Conservation (phyloP, 2,797 vertebrate species). For the Chelon labrosus region DNA sequence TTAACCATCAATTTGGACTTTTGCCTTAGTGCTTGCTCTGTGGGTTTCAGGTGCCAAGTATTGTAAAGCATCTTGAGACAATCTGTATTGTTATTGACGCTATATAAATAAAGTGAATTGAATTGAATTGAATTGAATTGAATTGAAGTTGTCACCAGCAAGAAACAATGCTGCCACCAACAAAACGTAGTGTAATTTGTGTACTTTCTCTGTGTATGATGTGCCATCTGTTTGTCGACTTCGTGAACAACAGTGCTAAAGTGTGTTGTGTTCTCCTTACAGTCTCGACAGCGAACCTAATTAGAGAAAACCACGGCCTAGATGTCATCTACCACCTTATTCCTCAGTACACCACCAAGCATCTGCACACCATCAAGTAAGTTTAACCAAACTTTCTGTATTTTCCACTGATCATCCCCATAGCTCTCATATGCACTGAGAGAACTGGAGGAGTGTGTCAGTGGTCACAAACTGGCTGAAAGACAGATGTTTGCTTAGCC, state of each 20-base stretch:
- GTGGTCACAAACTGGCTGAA: too few relatives aligned
- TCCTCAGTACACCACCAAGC: slow-evolving; percentile 85
- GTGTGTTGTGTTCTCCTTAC: slow-evolving; percentile 20
- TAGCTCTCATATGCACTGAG: too few relatives aligned
- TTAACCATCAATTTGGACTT: too few relatives aligned
- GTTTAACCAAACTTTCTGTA: slow-evolving; percentile 14
- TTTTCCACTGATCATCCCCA: neutral
- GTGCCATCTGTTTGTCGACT: neutral
- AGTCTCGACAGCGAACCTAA: slow-evolving; percentile 88
- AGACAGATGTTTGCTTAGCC: neutral
- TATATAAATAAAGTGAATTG: too few relatives aligned
- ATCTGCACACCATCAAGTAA: slow-evolving; percentile 87
- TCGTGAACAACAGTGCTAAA: neutral
- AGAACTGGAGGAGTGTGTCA: too few relatives aligned
- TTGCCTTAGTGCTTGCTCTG: too few relatives aligned
- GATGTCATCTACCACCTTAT: slow-evolving; percentile 90
- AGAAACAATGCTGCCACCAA: too few relatives aligned
- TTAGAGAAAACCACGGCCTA: slow-evolving; percentile 90
- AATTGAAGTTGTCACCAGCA: too few relatives aligned
- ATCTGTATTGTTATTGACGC: too few relatives aligned
- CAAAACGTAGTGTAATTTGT: neutral
- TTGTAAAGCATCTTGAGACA: too few relatives aligned
- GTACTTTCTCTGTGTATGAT: neutral
- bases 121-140: too few relatives aligned
- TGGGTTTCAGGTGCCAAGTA: too few relatives aligned